phyloP scores from a whole-genome alignment of 2,113 vertebrate genomes.

The Sceloporus undulatus region DNA sequence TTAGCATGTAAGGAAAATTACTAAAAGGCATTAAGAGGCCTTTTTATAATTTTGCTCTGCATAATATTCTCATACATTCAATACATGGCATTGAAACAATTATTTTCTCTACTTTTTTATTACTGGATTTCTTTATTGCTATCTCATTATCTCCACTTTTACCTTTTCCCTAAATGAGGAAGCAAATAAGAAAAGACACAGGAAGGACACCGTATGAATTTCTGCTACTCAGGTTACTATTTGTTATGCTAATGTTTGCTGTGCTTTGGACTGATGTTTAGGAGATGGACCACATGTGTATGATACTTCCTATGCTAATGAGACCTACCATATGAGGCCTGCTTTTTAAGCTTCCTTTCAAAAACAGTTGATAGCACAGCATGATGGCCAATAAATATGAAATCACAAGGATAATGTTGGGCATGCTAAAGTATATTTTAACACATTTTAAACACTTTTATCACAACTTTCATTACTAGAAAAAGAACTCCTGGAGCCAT shows the following conservation, averaged over 20 bases:
- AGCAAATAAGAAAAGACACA: conserved; percentile 61
- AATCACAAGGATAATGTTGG: conserved; percentile 3
- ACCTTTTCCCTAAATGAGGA: conserved; percentile 17
- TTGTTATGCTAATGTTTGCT: conserved; percentile 68
- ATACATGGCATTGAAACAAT: conserved; percentile 17
- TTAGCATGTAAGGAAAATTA: not conserved
- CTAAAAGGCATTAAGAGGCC: not conserved
- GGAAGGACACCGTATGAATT: conserved; percentile 70
- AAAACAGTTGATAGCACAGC: not conserved
- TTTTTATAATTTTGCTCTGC: not conserved
- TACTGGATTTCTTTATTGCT: conserved; percentile 41
- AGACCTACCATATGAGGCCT: conserved; percentile 44
- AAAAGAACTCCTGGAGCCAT: not conserved
- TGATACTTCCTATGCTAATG: conserved; percentile 46
- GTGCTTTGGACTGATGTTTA: conserved; percentile 37
- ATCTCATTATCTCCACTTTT: conserved; percentile 16
- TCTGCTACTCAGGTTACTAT: conserved; percentile 66
- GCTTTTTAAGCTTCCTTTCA: conserved; percentile 50
- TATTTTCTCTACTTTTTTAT: conserved; percentile 42
- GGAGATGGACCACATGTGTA: conserved; percentile 58
- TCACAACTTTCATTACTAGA: not conserved
- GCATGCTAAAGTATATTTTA: not conserved
- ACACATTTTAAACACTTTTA: not conserved
- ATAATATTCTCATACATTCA: not conserved
- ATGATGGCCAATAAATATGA: conserved; percentile 41